These are phyloP conservation scores for Eristalinus sepulchralis DNA, from an alignment of 2,888 invertebrate species.

Conservation along the genomic window DNA sequence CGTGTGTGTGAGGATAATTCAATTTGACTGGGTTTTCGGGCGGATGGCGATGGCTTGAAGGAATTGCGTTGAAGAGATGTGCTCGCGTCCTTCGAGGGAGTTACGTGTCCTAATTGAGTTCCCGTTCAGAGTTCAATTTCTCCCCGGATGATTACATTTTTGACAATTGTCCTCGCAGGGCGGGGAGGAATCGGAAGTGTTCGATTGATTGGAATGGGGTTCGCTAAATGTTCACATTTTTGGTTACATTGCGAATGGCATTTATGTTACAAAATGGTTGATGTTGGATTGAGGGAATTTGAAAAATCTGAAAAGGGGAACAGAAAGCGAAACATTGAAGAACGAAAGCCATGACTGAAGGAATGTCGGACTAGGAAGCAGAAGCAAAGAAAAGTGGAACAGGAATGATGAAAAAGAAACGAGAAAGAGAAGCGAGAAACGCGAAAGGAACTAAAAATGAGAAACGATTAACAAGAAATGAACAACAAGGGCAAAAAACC, in stretches of 20 bases:
- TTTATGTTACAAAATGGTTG: too few species aligned
- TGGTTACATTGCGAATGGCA: neutral
- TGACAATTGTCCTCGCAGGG: neutral
- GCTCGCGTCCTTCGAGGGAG: neutral
- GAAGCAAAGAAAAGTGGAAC: too few species aligned
- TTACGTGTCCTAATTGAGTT: neutral
- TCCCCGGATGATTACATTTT: neutral
- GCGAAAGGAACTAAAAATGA: neutral
- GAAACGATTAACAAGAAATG: neutral
- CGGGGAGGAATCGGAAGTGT: neutral
- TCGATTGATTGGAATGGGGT: neutral
- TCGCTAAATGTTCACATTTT: neutral
- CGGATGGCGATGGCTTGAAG: neutral
- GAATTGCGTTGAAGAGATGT: neutral
- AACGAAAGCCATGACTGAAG: too few species aligned
- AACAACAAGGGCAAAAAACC: too few species aligned
- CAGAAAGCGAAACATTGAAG: too few species aligned
- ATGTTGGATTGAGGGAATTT: too few species aligned
- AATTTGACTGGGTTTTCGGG: constrained; percentile 4
- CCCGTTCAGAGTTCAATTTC: neutral
- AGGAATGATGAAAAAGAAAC: too few species aligned
- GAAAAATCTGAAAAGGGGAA: too few species aligned
- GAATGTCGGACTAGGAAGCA: too few species aligned
- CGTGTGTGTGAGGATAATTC: constrained; percentile 5
- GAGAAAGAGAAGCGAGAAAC: neutral